Conservation (phyloP, 2,888 invertebrate species). For the Pseudanteris insignis region DNA sequence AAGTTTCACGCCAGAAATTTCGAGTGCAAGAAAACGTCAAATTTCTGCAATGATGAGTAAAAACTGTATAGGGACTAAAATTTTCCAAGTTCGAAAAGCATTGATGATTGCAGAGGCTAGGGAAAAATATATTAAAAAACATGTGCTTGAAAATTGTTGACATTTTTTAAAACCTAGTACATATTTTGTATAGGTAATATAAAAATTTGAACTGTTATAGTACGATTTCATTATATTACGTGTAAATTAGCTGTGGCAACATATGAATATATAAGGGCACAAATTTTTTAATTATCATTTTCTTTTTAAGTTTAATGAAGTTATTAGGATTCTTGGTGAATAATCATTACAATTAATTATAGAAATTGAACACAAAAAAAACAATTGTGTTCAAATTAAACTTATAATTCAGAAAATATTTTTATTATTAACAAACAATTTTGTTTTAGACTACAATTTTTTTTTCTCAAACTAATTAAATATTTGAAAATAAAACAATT, state of each 20-base stretch:
- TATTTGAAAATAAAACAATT: too few species aligned
- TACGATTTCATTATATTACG: slow-evolving; percentile 52
- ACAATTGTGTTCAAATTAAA: too few species aligned
- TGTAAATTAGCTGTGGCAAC: slow-evolving; percentile 58
- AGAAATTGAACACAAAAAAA: too few species aligned
- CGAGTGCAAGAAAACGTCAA: slow-evolving; percentile 49
- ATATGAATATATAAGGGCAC: slow-evolving; percentile 60
- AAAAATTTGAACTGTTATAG: slow-evolving; percentile 44
- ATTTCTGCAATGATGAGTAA: slow-evolving; percentile 45
- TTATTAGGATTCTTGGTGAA: too few species aligned
- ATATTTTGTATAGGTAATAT: slow-evolving; percentile 44
- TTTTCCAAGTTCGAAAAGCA: slow-evolving; percentile 82
- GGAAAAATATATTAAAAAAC: slow-evolving; percentile 80
- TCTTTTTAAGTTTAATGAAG: too few species aligned
- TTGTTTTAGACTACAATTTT: too few species aligned
- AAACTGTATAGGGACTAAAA: slow-evolving; percentile 74
- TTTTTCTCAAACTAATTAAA: too few species aligned
- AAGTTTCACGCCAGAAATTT: slow-evolving; percentile 44
- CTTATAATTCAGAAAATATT: too few species aligned
- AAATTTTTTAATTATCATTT: too few species aligned
- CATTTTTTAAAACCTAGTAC: slow-evolving; percentile 48
- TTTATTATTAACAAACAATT: slow-evolving; percentile 38
- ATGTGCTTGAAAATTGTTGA: slow-evolving; percentile 70
- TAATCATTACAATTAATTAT: too few species aligned
- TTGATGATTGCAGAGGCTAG: slow-evolving; percentile 82